phyloP scores from a whole-genome alignment of 2,888 invertebrate genomes.

The Trissolcus brochymenae region DNA sequence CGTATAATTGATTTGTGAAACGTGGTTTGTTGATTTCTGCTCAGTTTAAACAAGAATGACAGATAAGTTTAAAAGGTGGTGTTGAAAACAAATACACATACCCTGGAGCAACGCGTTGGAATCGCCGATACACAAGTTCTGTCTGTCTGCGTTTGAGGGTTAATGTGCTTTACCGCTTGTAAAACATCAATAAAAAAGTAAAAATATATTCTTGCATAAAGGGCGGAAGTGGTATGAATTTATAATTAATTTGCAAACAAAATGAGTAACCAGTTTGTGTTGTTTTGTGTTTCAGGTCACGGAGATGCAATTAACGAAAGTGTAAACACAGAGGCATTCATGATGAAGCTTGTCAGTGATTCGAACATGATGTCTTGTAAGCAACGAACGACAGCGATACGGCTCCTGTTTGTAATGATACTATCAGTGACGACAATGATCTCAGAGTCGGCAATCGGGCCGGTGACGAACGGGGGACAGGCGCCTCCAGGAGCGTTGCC shows the following conservation, averaged over 20 bases:
- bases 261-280: neutral
- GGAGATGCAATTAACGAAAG: conserved; percentile 66
- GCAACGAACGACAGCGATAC: conserved; percentile 55
- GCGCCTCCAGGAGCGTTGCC: conserved; percentile 47
- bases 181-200: no score
- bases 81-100: neutral
- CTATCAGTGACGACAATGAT: conserved; percentile 33
- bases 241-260: no score
- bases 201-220: no score
- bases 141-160: no score
- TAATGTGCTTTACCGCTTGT: neutral
- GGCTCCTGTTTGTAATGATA: conserved; percentile 30
- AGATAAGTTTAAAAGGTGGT: neutral
- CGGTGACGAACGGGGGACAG: conserved; percentile 43
- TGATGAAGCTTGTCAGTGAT: conserved; percentile 28
- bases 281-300: conserved; percentile 66
- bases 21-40: no score
- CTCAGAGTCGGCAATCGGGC: conserved; percentile 55
- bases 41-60: no score
- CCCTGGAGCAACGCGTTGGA: neutral
- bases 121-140: neutral
- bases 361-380: conserved; percentile 29
- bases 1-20: no score
- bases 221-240: no score
- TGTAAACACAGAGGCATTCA: conserved; percentile 59